Evolutionary conservation across 1,140 invertebrate genomes (phyloP).

Genomic region (Cryptotermes secundus): DNA sequence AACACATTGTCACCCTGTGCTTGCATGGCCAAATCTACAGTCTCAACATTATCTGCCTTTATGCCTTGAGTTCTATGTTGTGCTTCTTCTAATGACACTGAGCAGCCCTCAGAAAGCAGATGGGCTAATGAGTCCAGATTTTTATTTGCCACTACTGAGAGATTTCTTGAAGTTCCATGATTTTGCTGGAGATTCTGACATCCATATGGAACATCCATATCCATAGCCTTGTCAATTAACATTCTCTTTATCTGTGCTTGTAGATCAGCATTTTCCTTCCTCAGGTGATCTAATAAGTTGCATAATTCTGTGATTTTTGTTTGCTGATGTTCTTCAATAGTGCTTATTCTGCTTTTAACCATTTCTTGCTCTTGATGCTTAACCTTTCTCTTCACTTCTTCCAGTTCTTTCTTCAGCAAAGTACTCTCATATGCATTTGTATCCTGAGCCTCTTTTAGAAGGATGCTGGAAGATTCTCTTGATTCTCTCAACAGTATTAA

Average conservation of each 20-base stretch:
- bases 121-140: not conserved
- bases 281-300: not conserved
- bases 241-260: not conserved
- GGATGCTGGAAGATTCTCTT: not conserved
- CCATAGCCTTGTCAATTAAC: not conserved
- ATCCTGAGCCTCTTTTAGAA: not conserved
- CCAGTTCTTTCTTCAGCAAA: not conserved
- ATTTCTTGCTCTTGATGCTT: not conserved
- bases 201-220: not conserved
- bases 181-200: not conserved
- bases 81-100: not conserved
- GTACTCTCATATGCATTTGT: not conserved
- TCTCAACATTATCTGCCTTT: not conserved
- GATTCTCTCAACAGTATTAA: not conserved
- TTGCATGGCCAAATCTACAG: not conserved
- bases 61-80: not conserved
- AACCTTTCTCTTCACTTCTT: not conserved
- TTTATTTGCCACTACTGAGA: not conserved
- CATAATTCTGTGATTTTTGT: not conserved
- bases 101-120: not conserved
- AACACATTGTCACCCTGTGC: not conserved
- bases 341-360: not conserved
- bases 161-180: not conserved
- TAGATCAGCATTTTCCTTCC: not conserved
- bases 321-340: not conserved